Conservation (phyloP, 2,888 invertebrate genomes). For the Hirtodrosophila confusa region DNA sequence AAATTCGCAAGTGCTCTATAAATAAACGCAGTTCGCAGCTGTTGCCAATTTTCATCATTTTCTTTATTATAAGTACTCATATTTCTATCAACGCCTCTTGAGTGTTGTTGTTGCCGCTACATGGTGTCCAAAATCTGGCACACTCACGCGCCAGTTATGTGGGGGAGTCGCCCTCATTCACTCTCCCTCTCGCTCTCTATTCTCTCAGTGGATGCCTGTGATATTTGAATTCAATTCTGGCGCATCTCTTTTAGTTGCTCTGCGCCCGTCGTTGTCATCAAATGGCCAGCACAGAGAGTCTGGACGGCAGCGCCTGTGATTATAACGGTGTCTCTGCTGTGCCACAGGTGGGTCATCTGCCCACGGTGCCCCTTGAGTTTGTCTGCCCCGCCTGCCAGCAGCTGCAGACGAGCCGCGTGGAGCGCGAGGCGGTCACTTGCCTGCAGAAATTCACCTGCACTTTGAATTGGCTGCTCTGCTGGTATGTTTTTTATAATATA, state of each 20-base stretch:
- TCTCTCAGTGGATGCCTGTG: neutral
- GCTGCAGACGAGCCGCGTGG: conserved; percentile 59
- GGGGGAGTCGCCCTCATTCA: conserved; percentile 1
- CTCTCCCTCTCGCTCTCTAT: neutral
- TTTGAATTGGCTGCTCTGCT: conserved; percentile 76
- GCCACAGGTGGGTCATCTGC: conserved; percentile 76
- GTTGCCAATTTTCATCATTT: conserved; percentile 56
- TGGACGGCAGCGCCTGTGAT: conserved; percentile 59
- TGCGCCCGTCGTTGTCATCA: conserved; percentile 42
- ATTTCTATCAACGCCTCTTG: conserved; percentile 39
- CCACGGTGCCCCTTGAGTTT: conserved; percentile 66
- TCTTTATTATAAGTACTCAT: conserved; percentile 30
- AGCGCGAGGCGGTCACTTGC: conserved; percentile 67
- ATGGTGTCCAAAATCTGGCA: too few relatives aligned
- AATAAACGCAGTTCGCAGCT: conserved; percentile 58
- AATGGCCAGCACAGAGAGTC: conserved; percentile 71
- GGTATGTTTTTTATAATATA: conserved; percentile 56
- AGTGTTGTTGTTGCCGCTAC: conserved; percentile 18
- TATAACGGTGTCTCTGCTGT: conserved; percentile 60
- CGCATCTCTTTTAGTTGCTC: conserved; percentile 43
- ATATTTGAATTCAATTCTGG: conserved; percentile 6
- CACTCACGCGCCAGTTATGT: neutral
- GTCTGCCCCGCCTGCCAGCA: conserved; percentile 77
- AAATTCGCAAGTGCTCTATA: conserved; percentile 51
- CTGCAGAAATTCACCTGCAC: conserved; percentile 67